phyloP scores from a whole-genome alignment of 2,113 vertebrate species.

The Condylura cristata region DNA sequence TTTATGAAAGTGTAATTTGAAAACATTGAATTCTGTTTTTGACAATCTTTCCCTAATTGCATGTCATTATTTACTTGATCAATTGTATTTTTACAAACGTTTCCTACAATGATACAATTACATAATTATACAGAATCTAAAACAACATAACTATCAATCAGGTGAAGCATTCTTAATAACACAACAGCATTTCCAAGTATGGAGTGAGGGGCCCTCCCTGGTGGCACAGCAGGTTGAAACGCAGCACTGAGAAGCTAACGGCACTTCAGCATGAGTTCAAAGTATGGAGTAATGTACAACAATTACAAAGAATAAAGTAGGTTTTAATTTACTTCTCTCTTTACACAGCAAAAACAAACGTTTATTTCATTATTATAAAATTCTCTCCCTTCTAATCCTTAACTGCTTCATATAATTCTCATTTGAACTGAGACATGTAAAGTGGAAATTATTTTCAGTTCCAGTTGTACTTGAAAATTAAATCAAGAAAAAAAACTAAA shows the following conservation, averaged over 20 bases:
- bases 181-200: background rate
- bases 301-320: background rate
- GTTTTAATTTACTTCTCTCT: background rate
- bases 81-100: background rate
- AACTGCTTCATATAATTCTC: background rate
- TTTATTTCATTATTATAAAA: background rate
- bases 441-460: background rate
- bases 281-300: too few relatives aligned
- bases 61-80: background rate
- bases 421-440: background rate
- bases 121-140: background rate
- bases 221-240: too few relatives aligned
- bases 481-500: background rate
- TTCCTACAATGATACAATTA: background rate
- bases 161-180: background rate
- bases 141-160: background rate
- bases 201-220: too few relatives aligned
- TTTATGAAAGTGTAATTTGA: background rate
- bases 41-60: constrained; percentile 35
- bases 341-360: too few relatives aligned
- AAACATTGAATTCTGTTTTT: constrained; percentile 18
- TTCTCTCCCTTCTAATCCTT: background rate
- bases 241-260: too few relatives aligned
- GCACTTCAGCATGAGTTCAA: too few relatives aligned
- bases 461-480: background rate